Evolutionary conservation across 2,797 vertebrate species (phyloP).

Genomic region (Sparus aurata): DNA sequence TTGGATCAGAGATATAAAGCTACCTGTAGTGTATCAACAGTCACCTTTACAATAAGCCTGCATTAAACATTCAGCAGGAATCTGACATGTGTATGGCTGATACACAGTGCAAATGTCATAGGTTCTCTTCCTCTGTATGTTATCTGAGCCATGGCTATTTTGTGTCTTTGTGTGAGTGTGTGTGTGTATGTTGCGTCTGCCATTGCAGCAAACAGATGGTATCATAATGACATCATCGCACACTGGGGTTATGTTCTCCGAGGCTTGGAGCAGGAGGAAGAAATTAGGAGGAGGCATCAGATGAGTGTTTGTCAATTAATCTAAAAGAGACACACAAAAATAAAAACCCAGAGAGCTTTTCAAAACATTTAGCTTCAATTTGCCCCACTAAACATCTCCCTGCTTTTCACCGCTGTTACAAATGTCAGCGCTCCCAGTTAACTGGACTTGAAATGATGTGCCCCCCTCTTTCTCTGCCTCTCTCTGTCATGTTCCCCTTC

Average conservation of each 20-base stretch:
- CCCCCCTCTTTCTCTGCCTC: slow-evolving; percentile 40
- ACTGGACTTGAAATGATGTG: slow-evolving; percentile 72
- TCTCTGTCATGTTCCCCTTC: slow-evolving; percentile 70
- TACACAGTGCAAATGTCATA: slow-evolving; percentile 64
- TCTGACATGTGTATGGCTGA: slow-evolving; percentile 34
- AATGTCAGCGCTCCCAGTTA: slow-evolving; percentile 73
- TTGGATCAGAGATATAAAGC: slow-evolving; percentile 26
- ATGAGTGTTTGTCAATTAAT: slow-evolving; percentile 74
- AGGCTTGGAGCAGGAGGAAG: slow-evolving; percentile 72
- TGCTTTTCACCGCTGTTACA: slow-evolving; percentile 62
- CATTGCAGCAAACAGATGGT: slow-evolving; percentile 79
- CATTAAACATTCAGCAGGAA: slow-evolving; percentile 50
- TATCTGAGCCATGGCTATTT: slow-evolving; percentile 67
- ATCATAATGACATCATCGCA: slow-evolving; percentile 82
- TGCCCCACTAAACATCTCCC: slow-evolving; percentile 51
- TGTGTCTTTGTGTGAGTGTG: slow-evolving; percentile 29
- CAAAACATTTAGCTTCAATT: slow-evolving; percentile 64
- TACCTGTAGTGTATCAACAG: slow-evolving; percentile 44
- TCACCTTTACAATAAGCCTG: slow-evolving; percentile 43
- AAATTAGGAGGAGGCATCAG: slow-evolving; percentile 69
- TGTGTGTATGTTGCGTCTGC: slow-evolving; percentile 55
- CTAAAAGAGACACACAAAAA: slow-evolving; percentile 48
- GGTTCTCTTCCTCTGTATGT: slow-evolving; percentile 54
- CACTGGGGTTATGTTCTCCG: slow-evolving; percentile 77
- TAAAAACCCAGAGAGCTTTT: slow-evolving; percentile 44